Evolutionary conservation across 2,888 invertebrate species (phyloP), one percentile per base, ranked within the genome.

Genomic region (Callinectes sapidus): DNA sequence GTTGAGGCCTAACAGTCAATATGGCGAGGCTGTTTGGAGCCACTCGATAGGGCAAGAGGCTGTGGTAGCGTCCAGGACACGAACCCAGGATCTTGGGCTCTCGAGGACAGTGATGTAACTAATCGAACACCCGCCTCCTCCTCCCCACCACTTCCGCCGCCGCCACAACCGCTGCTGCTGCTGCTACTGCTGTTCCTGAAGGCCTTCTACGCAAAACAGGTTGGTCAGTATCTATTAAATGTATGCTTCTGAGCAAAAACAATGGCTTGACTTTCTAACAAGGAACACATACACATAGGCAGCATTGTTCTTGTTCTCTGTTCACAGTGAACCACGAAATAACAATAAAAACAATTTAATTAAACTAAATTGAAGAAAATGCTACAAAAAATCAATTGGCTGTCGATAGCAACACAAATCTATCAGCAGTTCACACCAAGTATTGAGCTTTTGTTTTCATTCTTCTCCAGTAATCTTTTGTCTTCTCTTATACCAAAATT

Each of bases 21-120:
- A 71, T 71, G 71, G 28, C 71, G 71, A 48, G 48, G 71, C 28
- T 23, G 28, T 71, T 18, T 13, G 35, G 81, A 81, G 23, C 35
- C 81, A 81, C 81, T 81, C 32, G 81, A 35, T 32, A 35, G 35
- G 35, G 81, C 81, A 81, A 81, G 81, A 35, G 81, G 81, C 81
- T 81, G 35, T 16, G 28, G 81, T 32, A n/a, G 81, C 81, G 32
- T 81, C 81, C 81, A 81, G 16, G 32, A 35, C 81, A 81, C 81
- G 32, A 81, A 81, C 35, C 81, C 32, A 81, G 81, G 35, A 81
- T 32, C 81, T n/a, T 81, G 32, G 1, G 14, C 32, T 81, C 81
- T 81, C 35, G 23, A 81, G 81, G 81, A 10, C 81, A 14, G 16
- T 81, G 81, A 81, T 35, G 81, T 81, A 81, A 81, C 81, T 35